Conservation (phyloP, 1,140 invertebrate genomes). For the Drosophila ironensis region DNA sequence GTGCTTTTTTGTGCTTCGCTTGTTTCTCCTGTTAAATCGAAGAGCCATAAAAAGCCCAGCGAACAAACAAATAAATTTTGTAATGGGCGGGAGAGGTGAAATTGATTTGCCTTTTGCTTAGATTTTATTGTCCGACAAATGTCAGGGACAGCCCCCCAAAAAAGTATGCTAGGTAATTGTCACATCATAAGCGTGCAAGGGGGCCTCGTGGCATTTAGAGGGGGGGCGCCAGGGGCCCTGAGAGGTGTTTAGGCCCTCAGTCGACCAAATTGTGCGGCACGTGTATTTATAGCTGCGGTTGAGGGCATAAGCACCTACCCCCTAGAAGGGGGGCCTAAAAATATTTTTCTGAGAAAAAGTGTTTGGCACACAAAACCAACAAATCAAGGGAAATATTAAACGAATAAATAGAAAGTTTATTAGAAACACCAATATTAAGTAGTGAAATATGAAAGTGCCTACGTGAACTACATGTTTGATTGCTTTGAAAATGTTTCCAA, state of each 20-base stretch:
- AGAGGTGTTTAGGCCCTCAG: too few relatives aligned
- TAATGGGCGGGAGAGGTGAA: conserved; percentile 35
- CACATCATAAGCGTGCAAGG: conserved; percentile 15
- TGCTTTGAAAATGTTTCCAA: too few relatives aligned
- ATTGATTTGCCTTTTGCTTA: conserved; percentile 57
- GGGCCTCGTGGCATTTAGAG: not conserved
- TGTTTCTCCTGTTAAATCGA: conserved; percentile 31
- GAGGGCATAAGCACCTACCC: not conserved
- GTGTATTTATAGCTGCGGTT: conserved; percentile 49
- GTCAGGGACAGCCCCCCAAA: conserved; percentile 37
- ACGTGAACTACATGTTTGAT: too few relatives aligned
- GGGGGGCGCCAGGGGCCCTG: not conserved
- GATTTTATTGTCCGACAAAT: conserved; percentile 46
- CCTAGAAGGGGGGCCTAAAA: conserved; percentile 31
- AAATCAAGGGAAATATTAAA: not conserved
- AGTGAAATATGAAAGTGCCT: too few relatives aligned
- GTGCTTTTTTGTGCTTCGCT: not conserved
- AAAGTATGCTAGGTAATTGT: conserved; percentile 50
- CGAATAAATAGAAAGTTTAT: not conserved
- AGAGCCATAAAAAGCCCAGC: conserved; percentile 47
- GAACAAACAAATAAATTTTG: conserved; percentile 63
- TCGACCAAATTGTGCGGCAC: conserved; percentile 9
- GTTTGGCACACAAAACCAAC: not conserved
- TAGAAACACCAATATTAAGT: not conserved
- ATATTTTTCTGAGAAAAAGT: conserved; percentile 24